These are phyloP conservation scores for Propithecus deckenii DNA, from an alignment of 2,797 vertebrate genomes.

Conservation along the genomic window DNA sequence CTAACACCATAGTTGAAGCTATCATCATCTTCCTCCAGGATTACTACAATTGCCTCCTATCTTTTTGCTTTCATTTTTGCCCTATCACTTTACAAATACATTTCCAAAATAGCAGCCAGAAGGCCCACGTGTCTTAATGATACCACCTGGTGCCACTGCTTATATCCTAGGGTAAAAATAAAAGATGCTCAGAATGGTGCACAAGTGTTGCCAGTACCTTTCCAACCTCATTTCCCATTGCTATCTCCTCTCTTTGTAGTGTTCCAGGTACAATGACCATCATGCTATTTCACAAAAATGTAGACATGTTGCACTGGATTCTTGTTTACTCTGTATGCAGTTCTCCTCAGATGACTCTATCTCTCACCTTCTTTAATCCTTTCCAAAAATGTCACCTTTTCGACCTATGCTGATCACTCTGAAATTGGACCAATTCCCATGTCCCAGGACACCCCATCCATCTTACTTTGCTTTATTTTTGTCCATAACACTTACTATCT, in stretches of 20 bases:
- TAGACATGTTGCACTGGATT: background rate
- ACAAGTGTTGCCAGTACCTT: background rate
- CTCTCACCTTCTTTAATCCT: background rate
- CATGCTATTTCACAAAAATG: background rate
- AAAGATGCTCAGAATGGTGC: background rate
- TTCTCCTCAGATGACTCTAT: background rate
- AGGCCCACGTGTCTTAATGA: background rate
- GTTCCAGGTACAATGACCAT: background rate
- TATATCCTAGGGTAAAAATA: background rate
- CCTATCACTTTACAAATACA: background rate
- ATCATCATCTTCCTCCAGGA: background rate
- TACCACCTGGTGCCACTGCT: background rate
- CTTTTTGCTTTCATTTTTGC: background rate
- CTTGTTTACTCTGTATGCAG: background rate
- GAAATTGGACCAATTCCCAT: background rate
- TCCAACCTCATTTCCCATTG: background rate
- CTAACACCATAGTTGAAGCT: too few species aligned
- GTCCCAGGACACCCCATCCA: background rate
- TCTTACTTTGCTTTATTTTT: background rate
- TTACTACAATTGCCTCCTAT: background rate
- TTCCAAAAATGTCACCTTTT: background rate
- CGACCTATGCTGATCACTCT: background rate
- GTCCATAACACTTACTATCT: background rate
- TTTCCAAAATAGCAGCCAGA: background rate
- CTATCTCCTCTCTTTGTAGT: background rate